These are phyloP conservation scores for Glaucopsyche alexis DNA, from an alignment of 2,888 invertebrate genomes.

Conservation along the genomic window DNA sequence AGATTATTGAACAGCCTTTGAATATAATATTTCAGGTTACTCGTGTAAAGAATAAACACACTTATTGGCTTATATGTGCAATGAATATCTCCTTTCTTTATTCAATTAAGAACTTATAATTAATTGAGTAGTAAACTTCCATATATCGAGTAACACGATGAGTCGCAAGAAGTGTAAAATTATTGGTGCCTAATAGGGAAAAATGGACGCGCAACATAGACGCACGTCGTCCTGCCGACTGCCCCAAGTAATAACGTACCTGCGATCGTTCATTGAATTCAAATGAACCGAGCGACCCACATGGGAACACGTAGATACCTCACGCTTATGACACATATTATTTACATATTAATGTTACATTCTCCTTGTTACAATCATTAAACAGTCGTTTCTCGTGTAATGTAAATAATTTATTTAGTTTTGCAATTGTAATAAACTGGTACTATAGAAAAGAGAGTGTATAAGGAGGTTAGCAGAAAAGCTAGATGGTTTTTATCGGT, in stretches of 20 bases:
- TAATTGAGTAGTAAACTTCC: slow-evolving; percentile 20
- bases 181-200: slow-evolving; percentile 40
- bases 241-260: slow-evolving; percentile 44
- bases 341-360: slow-evolving; percentile 41
- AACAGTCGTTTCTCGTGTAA: slow-evolving; percentile 13
- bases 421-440: not conserved
- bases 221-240: slow-evolving; percentile 42
- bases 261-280: slow-evolving; percentile 47
- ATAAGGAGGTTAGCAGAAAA: not conserved
- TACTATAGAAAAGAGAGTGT: not conserved
- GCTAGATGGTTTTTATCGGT: not conserved
- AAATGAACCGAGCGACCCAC: slow-evolving; percentile 45
- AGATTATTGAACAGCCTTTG: slow-evolving; percentile 1
- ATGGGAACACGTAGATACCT: slow-evolving; percentile 43
- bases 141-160: slow-evolving; percentile 4
- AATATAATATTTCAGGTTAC: slow-evolving; percentile 1
- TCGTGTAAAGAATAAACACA: slow-evolving; percentile 9
- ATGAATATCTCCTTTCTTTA: not conserved
- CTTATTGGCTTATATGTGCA: not conserved
- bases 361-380: slow-evolving; percentile 25
- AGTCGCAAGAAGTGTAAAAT: slow-evolving; percentile 33
- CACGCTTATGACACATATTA: slow-evolving; percentile 45
- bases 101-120: slow-evolving; percentile 13
- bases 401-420: not conserved
- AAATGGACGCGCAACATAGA: slow-evolving; percentile 44